A percentile compares a stretch with the other conserved stretches of the same genome.
These are phyloP conservation scores for Nomada fucata DNA, from an alignment of 2,888 invertebrate species.

Conservation along the genomic window DNA sequence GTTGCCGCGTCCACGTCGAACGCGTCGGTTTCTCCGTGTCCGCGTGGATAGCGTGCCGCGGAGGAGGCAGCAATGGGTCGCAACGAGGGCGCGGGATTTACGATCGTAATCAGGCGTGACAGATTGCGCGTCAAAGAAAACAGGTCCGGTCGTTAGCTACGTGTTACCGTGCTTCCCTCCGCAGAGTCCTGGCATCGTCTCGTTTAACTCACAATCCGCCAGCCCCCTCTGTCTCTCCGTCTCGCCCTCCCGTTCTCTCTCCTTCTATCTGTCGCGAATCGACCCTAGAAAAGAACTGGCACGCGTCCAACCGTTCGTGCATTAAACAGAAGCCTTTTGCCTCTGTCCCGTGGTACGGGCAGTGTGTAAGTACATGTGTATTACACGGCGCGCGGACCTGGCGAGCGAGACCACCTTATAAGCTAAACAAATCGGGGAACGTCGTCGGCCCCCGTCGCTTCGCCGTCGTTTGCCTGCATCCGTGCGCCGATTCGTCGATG, in stretches of 20 bases:
- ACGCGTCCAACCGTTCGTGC: constrained; percentile 65
- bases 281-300: constrained; percentile 62
- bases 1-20: constrained; percentile 1
- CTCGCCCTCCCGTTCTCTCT: not conserved
- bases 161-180: constrained; percentile 31
- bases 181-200: constrained; percentile 13
- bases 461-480: not conserved
- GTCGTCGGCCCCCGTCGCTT: not conserved
- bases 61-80: not conserved
- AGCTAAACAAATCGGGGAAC: constrained; percentile 68
- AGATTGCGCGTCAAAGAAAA: constrained; percentile 63
- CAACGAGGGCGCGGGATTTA: constrained; percentile 59
- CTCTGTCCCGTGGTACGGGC: constrained; percentile 9
- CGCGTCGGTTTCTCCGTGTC: constrained; percentile 13
- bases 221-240: not conserved
- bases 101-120: constrained; percentile 64
- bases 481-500: constrained; percentile 50
- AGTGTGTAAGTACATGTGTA: constrained; percentile 9
- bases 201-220: constrained; percentile 12
- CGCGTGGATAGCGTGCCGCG: constrained; percentile 1
- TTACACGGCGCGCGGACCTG: constrained; percentile 14
- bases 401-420: constrained; percentile 39
- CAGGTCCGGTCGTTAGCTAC: constrained; percentile 56
- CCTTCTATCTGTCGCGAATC: not conserved
- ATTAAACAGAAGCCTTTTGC: constrained; percentile 61